Evolutionary conservation across 2,797 vertebrate species (phyloP), one percentile per base, ranked within the genome.

Genomic region (Sebastes iracundus): DNA sequence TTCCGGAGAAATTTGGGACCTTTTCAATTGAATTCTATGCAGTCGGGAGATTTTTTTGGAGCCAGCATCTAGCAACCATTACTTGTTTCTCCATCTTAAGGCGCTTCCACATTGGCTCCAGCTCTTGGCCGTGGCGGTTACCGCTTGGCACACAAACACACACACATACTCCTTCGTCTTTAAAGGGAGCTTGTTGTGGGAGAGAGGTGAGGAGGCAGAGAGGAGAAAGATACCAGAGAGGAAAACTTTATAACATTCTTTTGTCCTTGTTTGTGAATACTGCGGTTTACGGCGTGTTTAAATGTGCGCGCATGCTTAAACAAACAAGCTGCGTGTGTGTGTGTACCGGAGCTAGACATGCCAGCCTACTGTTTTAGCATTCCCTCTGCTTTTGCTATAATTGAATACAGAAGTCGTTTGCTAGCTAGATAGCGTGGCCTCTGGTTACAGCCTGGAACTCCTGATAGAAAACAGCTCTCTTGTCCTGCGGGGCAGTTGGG

Each of bases 401-500:
- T 93, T 93, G 86, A 93, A 92, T 65, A 81, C 94, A 94, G 90
- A 91, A 83, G 87, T 77, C 33, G 75, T 62, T 84, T 68, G 80
- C 86, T 82, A 77, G 83, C 77, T 62, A 64, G 88, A 87, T 90
- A 87, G 70, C 77, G 65, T 68, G 81, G 90, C 88, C 88, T 88
- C 85, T 81, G 79, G 85, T 89, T 87, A 82, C 81, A 86, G 90
- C 84, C 82, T 81, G 82, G 81, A 90, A 89, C 90, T 90, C 60
- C 79, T 88, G 90, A 94, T 93, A 91, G 88, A 90, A 91, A 93
- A 92, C 92, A 91, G 91, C 91, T 90, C 91, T 89, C 80, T 79
- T 60, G 77, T 91, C 84, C 87, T 88, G 87, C 83, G 86, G 85
- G 90, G 79, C 83, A 87, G 82, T 89, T 90, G 66, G 75, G 80